Evolutionary conservation across 2,888 invertebrate species (phyloP), one percentile per base, ranked within the genome.

Genomic region (Dendrolimus pini): DNA sequence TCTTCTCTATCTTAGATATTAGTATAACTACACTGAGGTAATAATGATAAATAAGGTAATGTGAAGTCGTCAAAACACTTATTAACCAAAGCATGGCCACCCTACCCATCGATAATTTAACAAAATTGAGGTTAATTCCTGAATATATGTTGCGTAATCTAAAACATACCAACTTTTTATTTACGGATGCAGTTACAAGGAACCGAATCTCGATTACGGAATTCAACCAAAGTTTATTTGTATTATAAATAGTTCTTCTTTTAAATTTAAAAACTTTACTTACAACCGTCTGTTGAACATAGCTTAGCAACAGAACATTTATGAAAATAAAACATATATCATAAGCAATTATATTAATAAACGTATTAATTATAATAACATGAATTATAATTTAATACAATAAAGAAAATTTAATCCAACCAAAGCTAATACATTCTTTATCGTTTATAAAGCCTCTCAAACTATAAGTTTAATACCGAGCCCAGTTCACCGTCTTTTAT

Each of bases 61-160:
- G 2, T 30, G 6, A 18, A 30, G 30, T 30, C 6, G 3, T 30
- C 30, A 6, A 30, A 30, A 30, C 30, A 30, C 30, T 3, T 30
- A 30, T 30, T 30, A 30, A 30, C 30, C 30, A 30, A 30, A 30
- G 3, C 30, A 47, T 47, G 47, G 47, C 12, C 47, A 47, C 47
- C 47, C 9, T 12, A 47, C 79, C 63, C 61, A 62, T 67, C 80
- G 80, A 82, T 82, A 82, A 82, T 82, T 81, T 75, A 69, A 77
- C 76, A 78, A 81, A 82, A 88, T 77, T 71, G 78, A 77, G 89
- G 88, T 85, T 86, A 87, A 86, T 80, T 85, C 82, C 80, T 82
- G 74, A 66, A 82, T 83, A 82, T 80, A 54, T 65, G 65, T 67
- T 65, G 64, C 67, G 68, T 65, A 55, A 55, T 55, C 13, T 41